These are phyloP conservation scores for Drosophila tsacasi DNA, from an alignment of 1,140 invertebrate genomes.

Conservation along the genomic window DNA sequence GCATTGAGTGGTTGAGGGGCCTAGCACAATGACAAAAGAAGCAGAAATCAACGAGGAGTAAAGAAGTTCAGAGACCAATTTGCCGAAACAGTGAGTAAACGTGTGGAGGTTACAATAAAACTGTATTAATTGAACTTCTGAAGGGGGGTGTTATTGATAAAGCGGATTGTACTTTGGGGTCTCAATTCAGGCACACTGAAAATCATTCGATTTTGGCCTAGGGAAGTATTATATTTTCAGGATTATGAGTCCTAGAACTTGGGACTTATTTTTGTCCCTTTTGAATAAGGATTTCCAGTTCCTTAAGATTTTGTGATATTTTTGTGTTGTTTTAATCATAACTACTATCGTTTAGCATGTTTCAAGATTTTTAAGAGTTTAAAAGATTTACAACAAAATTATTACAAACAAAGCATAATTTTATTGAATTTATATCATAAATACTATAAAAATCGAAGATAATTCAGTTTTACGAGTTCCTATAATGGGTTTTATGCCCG, in stretches of 20 bases:
- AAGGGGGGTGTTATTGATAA: background rate
- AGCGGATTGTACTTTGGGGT: background rate
- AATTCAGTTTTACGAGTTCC: background rate
- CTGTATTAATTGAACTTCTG: background rate
- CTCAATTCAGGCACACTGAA: too few species aligned
- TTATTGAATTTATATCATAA: background rate
- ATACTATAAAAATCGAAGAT: background rate
- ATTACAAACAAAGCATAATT: background rate
- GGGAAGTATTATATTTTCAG: background rate
- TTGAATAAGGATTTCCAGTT: background rate
- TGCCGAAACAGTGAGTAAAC: slow-evolving; percentile 23
- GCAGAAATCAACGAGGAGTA: background rate
- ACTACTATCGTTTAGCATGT: background rate
- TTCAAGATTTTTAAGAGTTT: too few species aligned
- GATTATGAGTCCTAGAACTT: background rate
- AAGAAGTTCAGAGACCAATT: slow-evolving; percentile 5
- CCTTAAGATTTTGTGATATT: background rate
- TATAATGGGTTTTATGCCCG: background rate
- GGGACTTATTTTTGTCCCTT: background rate
- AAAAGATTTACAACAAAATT: too few species aligned
- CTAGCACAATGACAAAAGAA: slow-evolving; percentile 19
- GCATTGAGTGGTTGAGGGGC: slow-evolving; percentile 21
- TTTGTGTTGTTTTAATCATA: background rate
- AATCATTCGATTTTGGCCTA: too few species aligned
- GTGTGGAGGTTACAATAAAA: too few species aligned